Base-by-base conservation (phyloP, 2,888 invertebrate species). In the Globia sparganii region DNA sequence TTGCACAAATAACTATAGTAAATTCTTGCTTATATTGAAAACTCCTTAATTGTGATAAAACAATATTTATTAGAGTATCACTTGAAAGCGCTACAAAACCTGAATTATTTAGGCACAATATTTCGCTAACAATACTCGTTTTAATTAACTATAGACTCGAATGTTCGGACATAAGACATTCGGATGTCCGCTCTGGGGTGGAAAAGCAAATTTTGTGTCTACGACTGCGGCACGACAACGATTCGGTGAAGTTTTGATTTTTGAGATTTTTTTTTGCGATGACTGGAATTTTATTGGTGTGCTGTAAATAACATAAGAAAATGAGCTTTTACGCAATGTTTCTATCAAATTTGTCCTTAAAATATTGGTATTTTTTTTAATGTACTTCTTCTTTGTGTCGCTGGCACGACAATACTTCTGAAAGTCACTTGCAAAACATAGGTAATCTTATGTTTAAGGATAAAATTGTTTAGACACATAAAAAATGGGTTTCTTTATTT, bases 71-170 rank as follows among this genome's bases (percentile, higher is more conserved):
- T 34, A 64, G 37, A 64, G 2, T 68, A 28, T 68, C 53, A 28
- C 28, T 75, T 78, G 66, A 61, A 68, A 84, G 59, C 28, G 71
- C 46, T 70, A 65, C 77, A 72, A 75, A 77, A 84, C 59, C 77
- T 76, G 69, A 82, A 81, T 77, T 81, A 75, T 81, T 78, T 75
- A 83, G 84, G 77, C 72, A 75, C 75, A 83, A 83, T 84, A 85
- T 84, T 86, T 87, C 85, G 84, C 83, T 86, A 88, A 92, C 92
- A 92, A 92, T 93, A 94, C 94, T 94, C 93, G 89, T 94, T 95
- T 95, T 94, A 95, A 95, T 95, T 94, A 94, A 94, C 94, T 93
- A 92, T 89, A 90, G 91, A 91, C 90, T 90, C 90, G 88, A 92
- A 90, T 92, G 90, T 89, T 89, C 90, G 90, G 89, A 95, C 94